Conservation (phyloP, 1,140 invertebrate genomes). For the Neodiprion virginianus region DNA sequence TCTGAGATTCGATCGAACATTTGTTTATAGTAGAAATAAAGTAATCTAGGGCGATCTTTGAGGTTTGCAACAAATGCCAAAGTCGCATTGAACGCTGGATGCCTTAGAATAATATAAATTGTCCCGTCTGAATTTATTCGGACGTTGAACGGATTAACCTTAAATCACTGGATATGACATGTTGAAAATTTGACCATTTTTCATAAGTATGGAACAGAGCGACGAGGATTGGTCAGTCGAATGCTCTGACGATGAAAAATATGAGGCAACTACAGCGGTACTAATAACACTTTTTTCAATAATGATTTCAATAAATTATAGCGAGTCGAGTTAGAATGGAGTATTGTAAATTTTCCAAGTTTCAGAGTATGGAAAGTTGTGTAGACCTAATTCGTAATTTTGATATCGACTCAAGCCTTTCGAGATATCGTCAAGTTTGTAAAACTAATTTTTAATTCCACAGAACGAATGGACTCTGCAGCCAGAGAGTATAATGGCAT, state of each 20-base stretch:
- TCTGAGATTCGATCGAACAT: too few species aligned
- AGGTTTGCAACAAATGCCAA: too few species aligned
- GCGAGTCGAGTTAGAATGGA: not conserved
- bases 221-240: conserved; percentile 64
- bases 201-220: conserved; percentile 55
- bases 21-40: too few species aligned
- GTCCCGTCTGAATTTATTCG: too few species aligned
- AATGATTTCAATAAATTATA: conserved; percentile 7
- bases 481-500: conserved; percentile 61
- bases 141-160: too few species aligned
- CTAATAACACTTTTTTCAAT: conserved; percentile 16
- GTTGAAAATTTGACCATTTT: too few species aligned
- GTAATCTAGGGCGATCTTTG: too few species aligned
- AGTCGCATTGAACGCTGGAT: too few species aligned
- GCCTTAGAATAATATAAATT: too few species aligned
- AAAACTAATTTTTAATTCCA: not conserved
- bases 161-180: too few species aligned
- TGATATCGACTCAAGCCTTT: not conserved
- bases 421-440: too few species aligned
- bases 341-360: not conserved
- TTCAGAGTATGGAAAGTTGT: not conserved
- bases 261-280: conserved; percentile 52
- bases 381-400: not conserved
- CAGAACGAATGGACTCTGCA: conserved; percentile 45
- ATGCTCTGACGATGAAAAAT: conserved; percentile 70